phyloP scores from a whole-genome alignment of 1,140 invertebrate species.

The Asbolus verrucosus region DNA sequence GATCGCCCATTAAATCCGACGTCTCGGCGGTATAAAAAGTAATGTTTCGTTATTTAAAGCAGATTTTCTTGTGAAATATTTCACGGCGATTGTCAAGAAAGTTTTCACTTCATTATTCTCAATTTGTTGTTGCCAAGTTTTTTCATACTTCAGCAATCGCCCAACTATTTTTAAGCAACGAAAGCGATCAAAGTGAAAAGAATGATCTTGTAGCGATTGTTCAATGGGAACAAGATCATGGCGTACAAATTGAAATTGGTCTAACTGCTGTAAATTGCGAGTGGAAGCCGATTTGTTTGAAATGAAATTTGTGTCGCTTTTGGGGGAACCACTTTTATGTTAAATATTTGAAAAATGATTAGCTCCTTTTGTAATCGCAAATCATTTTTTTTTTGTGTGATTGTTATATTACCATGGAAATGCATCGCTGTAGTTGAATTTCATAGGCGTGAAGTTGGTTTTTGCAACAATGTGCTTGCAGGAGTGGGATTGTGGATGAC shows the following conservation, averaged over 20 bases:
- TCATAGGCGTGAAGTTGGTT: neutral
- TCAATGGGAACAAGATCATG: slow-evolving; percentile 25
- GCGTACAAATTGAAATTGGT: neutral
- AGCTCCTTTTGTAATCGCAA: too few species aligned
- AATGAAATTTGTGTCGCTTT: slow-evolving; percentile 30
- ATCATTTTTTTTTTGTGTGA: too few species aligned
- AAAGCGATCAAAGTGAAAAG: neutral
- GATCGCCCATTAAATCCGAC: slow-evolving; percentile 49
- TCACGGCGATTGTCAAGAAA: slow-evolving; percentile 1
- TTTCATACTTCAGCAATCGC: too few species aligned
- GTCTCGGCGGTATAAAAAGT: slow-evolving; percentile 21
- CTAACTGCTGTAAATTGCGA: slow-evolving; percentile 22
- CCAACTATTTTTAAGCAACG: neutral
- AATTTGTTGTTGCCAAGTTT: too few species aligned
- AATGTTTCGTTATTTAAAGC: slow-evolving; percentile 19
- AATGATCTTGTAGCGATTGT: slow-evolving; percentile 27
- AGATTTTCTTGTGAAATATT: slow-evolving; percentile 26
- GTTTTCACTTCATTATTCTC: slow-evolving; percentile 8
- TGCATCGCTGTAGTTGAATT: neutral
- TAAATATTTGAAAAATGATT: slow-evolving; percentile 27
- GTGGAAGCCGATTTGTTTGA: slow-evolving; percentile 31
- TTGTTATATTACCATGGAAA: too few species aligned
- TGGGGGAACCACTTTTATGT: slow-evolving; percentile 28
- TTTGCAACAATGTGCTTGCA: neutral
- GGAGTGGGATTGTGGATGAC: too few species aligned